phyloP scores from a whole-genome alignment of 2,113 vertebrate species.

The Atherinomorus stipes region DNA sequence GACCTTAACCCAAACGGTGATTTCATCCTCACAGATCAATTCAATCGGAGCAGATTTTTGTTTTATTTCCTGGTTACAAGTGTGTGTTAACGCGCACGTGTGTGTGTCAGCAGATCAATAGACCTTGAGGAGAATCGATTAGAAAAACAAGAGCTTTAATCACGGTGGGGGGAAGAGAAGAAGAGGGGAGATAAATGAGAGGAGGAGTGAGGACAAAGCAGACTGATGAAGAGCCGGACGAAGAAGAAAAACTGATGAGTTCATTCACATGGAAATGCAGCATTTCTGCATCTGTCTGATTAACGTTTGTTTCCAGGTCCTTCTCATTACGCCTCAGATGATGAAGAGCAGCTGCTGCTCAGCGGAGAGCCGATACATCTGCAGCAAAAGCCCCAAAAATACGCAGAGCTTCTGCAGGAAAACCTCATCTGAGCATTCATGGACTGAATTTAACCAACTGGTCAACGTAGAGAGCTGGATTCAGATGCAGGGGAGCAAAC shows the following conservation, averaged over 20 bases:
- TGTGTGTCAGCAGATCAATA: conserved; percentile 63
- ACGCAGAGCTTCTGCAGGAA: too few relatives aligned
- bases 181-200: conserved; percentile 1
- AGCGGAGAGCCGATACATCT: neutral
- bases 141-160: conserved; percentile 66
- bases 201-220: conserved; percentile 27
- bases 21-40: conserved; percentile 7
- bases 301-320: conserved; percentile 3
- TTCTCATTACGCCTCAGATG: neutral
- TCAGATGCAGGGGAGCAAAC: too few relatives aligned
- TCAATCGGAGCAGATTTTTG: conserved; percentile 1
- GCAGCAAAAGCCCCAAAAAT: too few relatives aligned
- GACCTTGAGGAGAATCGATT: conserved; percentile 67
- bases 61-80: conserved; percentile 10
- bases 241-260: conserved; percentile 39
- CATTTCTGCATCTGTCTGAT: conserved; percentile 16
- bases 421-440: too few relatives aligned
- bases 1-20: conserved; percentile 4
- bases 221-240: conserved; percentile 27
- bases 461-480: too few relatives aligned
- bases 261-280: conserved; percentile 20
- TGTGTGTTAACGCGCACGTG: conserved; percentile 24
- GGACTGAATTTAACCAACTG: too few relatives aligned
- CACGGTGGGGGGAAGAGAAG: conserved; percentile 9
- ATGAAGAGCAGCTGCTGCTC: neutral